phyloP scores from a whole-genome alignment of 1,140 invertebrate species.

The fruit fly (Drosophila melanogaster) region Release_6_plus_ISO1_MT NC_004354.4:17616001-17616500 shows the following conservation, averaged over 20 bases:
- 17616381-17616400: constrained; percentile 14
- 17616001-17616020: constrained; percentile 66
- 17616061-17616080: background rate
- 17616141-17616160: no score
- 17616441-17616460: constrained; percentile 27
- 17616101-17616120: no score
- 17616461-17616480: constrained; percentile 38
- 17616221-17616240: no score
- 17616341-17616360: constrained; percentile 25
- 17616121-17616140: no score
- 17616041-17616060: constrained; percentile 9
- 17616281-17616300: no score
- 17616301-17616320: background rate
- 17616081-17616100: no score
- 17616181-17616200: no score
- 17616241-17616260: no score
- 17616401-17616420: constrained; percentile 40
- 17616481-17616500: constrained; percentile 52
- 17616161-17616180: no score
- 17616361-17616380: constrained; percentile 23
- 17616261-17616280: no score
- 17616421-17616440: constrained; percentile 40
- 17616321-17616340: background rate
- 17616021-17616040: constrained; percentile 46
- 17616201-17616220: no score